A percentile compares a stretch with the other conserved stretches of the same genome.
phyloP scores from a whole-genome alignment of 1,140 invertebrate species.

The Bombyx mandarina region DNA sequence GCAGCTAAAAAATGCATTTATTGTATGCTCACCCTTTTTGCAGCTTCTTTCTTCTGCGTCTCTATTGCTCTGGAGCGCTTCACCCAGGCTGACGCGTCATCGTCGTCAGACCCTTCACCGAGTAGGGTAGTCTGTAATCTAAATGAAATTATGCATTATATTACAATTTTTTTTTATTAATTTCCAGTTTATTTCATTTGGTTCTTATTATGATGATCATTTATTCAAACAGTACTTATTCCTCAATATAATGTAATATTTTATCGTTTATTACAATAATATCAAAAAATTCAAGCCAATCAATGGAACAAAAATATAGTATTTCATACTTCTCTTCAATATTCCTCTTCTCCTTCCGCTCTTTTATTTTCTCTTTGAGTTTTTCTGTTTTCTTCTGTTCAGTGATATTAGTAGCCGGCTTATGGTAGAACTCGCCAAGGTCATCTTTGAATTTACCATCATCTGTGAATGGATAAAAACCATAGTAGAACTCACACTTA shows the following conservation, averaged over 20 bases:
- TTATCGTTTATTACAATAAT: too few species aligned
- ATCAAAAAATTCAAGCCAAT: too few species aligned
- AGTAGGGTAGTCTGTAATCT: slow-evolving; percentile 43
- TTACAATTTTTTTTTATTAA: too few species aligned
- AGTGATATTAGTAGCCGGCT: slow-evolving; percentile 87
- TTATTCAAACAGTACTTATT: too few species aligned
- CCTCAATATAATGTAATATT: too few species aligned
- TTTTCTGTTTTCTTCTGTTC: slow-evolving; percentile 86
- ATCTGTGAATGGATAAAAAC: slow-evolving; percentile 22
- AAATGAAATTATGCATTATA: neutral
- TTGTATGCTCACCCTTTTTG: slow-evolving; percentile 79
- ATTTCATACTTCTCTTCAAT: slow-evolving; percentile 78
- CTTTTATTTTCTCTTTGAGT: slow-evolving; percentile 84
- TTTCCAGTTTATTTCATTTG: too few species aligned
- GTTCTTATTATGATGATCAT: too few species aligned
- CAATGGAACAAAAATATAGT: neutral
- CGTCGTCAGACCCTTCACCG: slow-evolving; percentile 70
- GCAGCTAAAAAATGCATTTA: too few species aligned
- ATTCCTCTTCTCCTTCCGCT: slow-evolving; percentile 84
- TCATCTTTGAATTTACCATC: slow-evolving; percentile 79
- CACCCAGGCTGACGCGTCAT: slow-evolving; percentile 81
- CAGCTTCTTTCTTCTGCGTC: slow-evolving; percentile 88
- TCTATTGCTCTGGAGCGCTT: slow-evolving; percentile 82
- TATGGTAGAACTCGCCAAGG: slow-evolving; percentile 93
- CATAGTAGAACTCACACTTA: too few species aligned